Evolutionary conservation across 2,888 invertebrate species (phyloP), one percentile per base, ranked within the genome.

Genomic region (Polydrusus pterygomalis): DNA sequence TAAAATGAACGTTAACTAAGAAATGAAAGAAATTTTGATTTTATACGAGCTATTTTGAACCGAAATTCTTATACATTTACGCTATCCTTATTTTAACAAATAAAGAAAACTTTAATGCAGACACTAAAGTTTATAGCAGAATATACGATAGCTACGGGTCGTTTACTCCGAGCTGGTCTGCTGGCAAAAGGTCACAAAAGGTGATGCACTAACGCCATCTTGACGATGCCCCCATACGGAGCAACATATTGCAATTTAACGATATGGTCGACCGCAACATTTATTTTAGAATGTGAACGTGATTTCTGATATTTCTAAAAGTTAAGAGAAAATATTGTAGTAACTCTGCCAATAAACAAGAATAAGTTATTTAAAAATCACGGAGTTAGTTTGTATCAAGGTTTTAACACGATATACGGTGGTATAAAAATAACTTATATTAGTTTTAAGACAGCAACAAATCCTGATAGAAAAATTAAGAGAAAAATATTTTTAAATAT

Each of bases 221-320:
- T 68, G 38, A 18, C 38, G 54, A 38, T 68, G 49, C 43, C 69
- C 69, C 69, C 34, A 56, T 56, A 34, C 56, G 15, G 30, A 56
- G 56, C 56, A 56, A 56, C 56, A 70, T 70, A 70, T 70, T 70
- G 70, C 60, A 70, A 17, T 70, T 70, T 70, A 70, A 70, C 70
- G 70, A 70, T 62, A 62, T 40, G 70, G 51, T 18, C 38, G 62
- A 62, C 56, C 56, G 15, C 56, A 56, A 56, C 30, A 34, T 56
- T 60, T 69, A 54, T 60, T 58, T 45, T 45, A 25, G 34, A 40
- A 49, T 15, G 15, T n/a, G 30, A 5, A 43, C 60, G 69, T 69
- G 69, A 69, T 69, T 69, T 69, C 18, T 40, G n/a, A 17, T 30
- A 9, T 43, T 43, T 3, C 10, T 1, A 43, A 13, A 43, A 43